Percentiles rank a stretch among this genome's conserved stretches.
phyloP scores from a whole-genome alignment of 2,797 vertebrate genomes.

The Holocentrus rufus region DNA sequence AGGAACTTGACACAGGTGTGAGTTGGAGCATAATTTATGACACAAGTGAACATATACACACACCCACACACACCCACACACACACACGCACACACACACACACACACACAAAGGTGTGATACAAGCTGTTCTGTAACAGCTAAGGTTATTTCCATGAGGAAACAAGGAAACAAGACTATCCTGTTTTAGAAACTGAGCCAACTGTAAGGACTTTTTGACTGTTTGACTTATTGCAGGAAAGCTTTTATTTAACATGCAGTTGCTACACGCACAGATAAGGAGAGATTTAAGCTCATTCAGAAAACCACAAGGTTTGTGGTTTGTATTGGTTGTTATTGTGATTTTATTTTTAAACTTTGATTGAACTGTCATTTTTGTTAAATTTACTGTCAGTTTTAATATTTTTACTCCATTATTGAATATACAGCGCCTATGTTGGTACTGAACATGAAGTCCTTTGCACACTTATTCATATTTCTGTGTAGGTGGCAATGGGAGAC shows the following conservation, averaged over 20 bases:
- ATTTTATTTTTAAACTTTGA: neutral
- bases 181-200: neutral
- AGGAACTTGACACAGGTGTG: neutral
- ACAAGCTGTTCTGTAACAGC: neutral
- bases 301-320: too few species aligned
- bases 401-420: too few species aligned
- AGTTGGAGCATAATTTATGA: neutral
- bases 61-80: too few species aligned
- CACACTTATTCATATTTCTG: too few species aligned
- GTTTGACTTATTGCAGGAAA: neutral
- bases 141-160: neutral
- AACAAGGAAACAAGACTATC: conserved; percentile 5
- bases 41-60: neutral
- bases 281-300: too few species aligned
- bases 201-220: neutral
- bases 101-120: neutral
- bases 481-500: too few species aligned
- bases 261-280: too few species aligned
- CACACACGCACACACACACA: too few species aligned
- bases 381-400: too few species aligned
- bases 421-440: too few species aligned
- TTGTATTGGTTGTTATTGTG: neutral
- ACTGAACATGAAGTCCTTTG: too few species aligned
- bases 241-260: neutral
- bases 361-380: too few species aligned